A percentile compares a stretch with the other conserved stretches of the same genome.
These are phyloP conservation scores for Anoura caudifer DNA, from an alignment of 2,113 vertebrate species.

Conservation along the genomic window DNA sequence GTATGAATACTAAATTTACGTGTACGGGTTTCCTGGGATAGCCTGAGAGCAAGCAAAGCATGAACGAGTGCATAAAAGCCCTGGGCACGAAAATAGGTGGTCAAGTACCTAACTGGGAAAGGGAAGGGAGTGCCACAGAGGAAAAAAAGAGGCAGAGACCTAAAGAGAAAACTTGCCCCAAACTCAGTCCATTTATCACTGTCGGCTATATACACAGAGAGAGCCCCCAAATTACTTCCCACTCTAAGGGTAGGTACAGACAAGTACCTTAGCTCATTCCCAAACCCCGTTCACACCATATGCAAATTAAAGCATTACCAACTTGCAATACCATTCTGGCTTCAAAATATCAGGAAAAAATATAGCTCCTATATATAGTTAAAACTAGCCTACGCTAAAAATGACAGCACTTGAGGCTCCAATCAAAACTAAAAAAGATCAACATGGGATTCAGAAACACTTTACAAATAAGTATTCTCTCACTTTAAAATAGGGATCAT, in stretches of 20 bases:
- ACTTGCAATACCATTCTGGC: not conserved
- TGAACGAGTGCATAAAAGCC: not conserved
- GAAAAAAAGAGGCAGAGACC: not conserved
- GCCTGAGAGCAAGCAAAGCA: not conserved
- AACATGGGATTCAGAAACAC: not conserved
- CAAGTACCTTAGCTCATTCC: not conserved
- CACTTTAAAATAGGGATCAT: not conserved
- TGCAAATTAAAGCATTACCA: not conserved
- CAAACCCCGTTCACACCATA: not conserved
- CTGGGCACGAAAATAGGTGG: not conserved
- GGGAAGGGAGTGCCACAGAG: not conserved
- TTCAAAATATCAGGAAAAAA: not conserved
- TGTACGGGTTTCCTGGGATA: not conserved
- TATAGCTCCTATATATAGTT: not conserved
- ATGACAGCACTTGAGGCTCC: not conserved
- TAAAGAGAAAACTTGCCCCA: not conserved
- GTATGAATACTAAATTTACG: not conserved
- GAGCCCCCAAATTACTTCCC: not conserved
- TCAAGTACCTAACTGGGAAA: not conserved
- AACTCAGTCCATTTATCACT: not conserved
- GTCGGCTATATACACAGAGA: not conserved
- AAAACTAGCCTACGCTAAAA: not conserved
- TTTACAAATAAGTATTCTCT: conserved; percentile 1
- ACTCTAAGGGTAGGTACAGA: not conserved
- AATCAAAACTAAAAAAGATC: not conserved